Conservation (phyloP, 2,113 vertebrate species). For the Siniperca chuatsi region DNA sequence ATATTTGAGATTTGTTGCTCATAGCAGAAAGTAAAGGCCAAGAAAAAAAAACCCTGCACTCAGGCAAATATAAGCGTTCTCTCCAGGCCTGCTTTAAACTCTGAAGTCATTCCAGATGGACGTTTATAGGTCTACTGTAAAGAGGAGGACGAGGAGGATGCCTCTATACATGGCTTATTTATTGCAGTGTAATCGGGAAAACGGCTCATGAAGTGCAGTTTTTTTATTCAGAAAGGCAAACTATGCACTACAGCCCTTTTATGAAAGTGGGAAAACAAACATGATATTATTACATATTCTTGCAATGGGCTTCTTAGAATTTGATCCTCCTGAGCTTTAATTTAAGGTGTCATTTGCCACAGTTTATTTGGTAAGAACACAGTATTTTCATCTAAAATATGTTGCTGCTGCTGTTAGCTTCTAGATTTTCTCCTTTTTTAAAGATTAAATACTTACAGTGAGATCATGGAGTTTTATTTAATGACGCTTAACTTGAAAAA, state of each 20-base stretch:
- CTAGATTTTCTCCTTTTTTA: not conserved
- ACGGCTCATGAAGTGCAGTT: not conserved
- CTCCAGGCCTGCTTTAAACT: conserved; percentile 26
- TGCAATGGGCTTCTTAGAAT: not conserved
- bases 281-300: not conserved
- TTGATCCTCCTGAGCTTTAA: conserved; percentile 6
- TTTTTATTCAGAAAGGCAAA: conserved; percentile 10
- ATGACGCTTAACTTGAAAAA: not conserved
- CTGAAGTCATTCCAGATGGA: conserved; percentile 46
- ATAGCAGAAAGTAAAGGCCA: conserved; percentile 9
- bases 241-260: not conserved
- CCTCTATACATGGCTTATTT: conserved; percentile 24
- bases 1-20: not conserved
- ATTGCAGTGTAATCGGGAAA: conserved; percentile 30
- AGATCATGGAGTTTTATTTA: not conserved
- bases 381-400: not conserved
- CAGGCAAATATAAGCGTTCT: conserved; percentile 37
- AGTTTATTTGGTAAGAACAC: not conserved
- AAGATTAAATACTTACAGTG: not conserved
- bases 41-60: conserved; percentile 7
- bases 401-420: not conserved
- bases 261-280: not conserved
- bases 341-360: not conserved
- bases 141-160: conserved; percentile 12
- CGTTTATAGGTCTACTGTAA: conserved; percentile 58